phyloP scores from a whole-genome alignment of 2,888 invertebrate species.

The Mythimna pallens region DNA sequence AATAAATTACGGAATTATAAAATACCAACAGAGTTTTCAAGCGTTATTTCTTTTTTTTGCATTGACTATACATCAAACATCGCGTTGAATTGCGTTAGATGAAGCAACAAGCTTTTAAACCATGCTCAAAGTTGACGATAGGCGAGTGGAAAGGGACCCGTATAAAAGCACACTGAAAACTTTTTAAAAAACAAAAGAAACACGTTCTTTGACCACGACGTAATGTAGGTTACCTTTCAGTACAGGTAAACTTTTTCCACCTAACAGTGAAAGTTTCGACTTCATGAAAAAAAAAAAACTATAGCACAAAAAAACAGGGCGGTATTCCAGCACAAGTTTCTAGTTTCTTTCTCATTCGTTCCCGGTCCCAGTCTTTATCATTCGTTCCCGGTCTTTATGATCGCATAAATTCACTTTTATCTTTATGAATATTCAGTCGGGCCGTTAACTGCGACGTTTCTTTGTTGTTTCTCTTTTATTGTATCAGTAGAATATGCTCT shows the following conservation, averaged over 20 bases:
- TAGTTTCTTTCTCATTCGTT: constrained; percentile 77
- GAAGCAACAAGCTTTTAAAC: too few relatives aligned
- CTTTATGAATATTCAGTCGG: constrained; percentile 86
- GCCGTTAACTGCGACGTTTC: constrained; percentile 65
- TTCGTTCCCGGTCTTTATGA: constrained; percentile 77
- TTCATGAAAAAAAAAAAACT: constrained; percentile 20
- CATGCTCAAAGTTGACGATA: too few relatives aligned
- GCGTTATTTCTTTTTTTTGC: too few relatives aligned
- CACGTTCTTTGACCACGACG: background rate
- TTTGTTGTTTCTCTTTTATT: constrained; percentile 59
- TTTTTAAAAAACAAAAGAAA: background rate
- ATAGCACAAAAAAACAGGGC: constrained; percentile 57
- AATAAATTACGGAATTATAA: too few relatives aligned
- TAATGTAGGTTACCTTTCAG: background rate
- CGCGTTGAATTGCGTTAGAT: too few relatives aligned
- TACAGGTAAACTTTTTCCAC: background rate
- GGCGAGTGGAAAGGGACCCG: too few relatives aligned
- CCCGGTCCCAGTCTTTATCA: constrained; percentile 76
- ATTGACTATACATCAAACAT: too few relatives aligned
- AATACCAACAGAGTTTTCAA: too few relatives aligned
- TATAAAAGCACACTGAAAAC: background rate
- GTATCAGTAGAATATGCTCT: constrained; percentile 44
- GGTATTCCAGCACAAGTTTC: constrained; percentile 68
- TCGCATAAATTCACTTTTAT: constrained; percentile 85
- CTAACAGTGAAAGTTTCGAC: constrained; percentile 4